These are phyloP conservation scores for Atrina japonica DNA, from an alignment of 2,888 invertebrate genomes.

Conservation along the genomic window DNA sequence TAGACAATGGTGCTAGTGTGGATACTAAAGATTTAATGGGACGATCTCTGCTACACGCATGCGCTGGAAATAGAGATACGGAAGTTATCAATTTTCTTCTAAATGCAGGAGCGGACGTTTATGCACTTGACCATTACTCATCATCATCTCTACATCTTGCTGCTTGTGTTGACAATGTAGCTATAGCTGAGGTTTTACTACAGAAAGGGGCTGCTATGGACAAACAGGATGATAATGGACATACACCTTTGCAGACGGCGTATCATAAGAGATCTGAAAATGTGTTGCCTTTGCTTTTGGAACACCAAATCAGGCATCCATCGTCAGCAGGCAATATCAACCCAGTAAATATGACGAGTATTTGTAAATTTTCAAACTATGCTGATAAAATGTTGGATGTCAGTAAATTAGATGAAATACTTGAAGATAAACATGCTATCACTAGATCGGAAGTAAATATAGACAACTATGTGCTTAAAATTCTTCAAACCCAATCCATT, in stretches of 20 bases:
- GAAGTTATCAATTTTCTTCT: slow-evolving; percentile 26
- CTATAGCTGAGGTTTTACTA: slow-evolving; percentile 28
- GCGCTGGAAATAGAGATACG: slow-evolving; percentile 14
- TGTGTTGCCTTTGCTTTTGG: too few species aligned
- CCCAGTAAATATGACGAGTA: too few species aligned
- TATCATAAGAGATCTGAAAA: slow-evolving; percentile 5
- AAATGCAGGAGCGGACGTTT: slow-evolving; percentile 32
- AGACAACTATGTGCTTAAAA: slow-evolving; percentile 1
- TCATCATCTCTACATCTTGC: slow-evolving; percentile 43
- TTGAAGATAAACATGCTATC: slow-evolving; percentile 19
- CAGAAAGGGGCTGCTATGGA: slow-evolving; percentile 21
- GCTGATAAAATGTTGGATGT: slow-evolving; percentile 24
- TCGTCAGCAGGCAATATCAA: too few species aligned
- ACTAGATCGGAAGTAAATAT: slow-evolving; percentile 9
- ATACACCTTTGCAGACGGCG: slow-evolving; percentile 35
- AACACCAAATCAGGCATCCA: too few species aligned
- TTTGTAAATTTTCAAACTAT: slow-evolving; percentile 23
- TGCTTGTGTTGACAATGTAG: slow-evolving; percentile 31
- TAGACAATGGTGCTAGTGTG: slow-evolving; percentile 6
- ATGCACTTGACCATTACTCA: slow-evolving; percentile 26
- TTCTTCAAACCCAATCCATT: slow-evolving; percentile 22
- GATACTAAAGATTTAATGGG: slow-evolving; percentile 6
- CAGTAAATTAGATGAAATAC: slow-evolving; percentile 13
- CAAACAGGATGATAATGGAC: slow-evolving; percentile 17
- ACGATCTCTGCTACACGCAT: slow-evolving; percentile 13